A percentile compares a stretch with the other conserved stretches of the same genome.
Conservation (phyloP, 2,113 vertebrate genomes). For the Takifugu bimaculatus region DNA sequence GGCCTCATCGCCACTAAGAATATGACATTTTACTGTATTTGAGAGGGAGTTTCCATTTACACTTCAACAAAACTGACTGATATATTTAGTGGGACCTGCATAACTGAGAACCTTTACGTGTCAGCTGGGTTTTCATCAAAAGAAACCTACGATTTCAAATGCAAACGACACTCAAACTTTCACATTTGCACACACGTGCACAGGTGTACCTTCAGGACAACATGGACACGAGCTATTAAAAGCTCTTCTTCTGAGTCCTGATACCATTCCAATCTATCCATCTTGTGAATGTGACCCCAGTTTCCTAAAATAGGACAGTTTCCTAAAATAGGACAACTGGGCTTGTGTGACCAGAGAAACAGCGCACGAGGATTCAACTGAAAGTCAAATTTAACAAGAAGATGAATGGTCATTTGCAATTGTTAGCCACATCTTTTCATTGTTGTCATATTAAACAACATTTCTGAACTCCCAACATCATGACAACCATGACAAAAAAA, state of each 20-base stretch:
- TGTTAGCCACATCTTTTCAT: too few species aligned
- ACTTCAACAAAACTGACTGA: too few species aligned
- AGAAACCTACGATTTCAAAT: not conserved
- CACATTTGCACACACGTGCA: conserved; percentile 3
- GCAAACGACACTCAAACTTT: conserved; percentile 2
- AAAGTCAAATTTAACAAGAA: too few species aligned
- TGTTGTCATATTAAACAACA: not conserved
- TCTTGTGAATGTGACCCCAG: conserved; percentile 42
- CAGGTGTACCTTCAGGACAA: conserved; percentile 16
- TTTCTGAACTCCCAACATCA: not conserved
- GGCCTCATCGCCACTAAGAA: too few species aligned
- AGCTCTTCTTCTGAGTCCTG: conserved; percentile 42
- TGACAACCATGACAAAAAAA: conserved; percentile 3
- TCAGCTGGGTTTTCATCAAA: too few species aligned
- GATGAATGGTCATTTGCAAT: too few species aligned
- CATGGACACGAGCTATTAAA: conserved; percentile 49
- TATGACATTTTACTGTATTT: too few species aligned
- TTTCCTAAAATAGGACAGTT: conserved; percentile 52
- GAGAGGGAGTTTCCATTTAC: too few species aligned
- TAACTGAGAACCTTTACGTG: not conserved
- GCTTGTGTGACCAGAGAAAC: not conserved
- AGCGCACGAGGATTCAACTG: too few species aligned
- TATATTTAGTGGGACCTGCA: not conserved
- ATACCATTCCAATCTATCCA: conserved; percentile 60
- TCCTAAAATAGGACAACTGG: conserved; percentile 51